Base-by-base conservation (phyloP, 2,113 vertebrate genomes). In the Microtus richardsoni region DNA sequence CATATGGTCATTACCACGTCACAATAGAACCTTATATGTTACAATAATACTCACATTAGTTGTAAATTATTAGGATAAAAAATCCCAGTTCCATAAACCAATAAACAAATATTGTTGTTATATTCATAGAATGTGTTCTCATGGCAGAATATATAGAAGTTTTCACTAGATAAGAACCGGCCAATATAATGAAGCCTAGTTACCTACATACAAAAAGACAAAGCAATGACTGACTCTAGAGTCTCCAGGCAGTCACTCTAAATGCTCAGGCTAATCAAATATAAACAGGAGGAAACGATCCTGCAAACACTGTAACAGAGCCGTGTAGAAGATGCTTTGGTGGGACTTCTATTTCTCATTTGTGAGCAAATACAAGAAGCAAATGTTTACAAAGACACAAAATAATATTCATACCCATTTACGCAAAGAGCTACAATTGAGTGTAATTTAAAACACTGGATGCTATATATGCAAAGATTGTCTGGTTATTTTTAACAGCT, bases 61-160 rank as follows among this genome's bases (percentile, higher is more conserved):
- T 80, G 60, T 85, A 39, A 94, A 93, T 91, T 85, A 77, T 41
- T 64, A 0, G 84, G 21, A 85, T 14, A 80, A 88, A 88, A 94
- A 94, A 41, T 30, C 47, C 19, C 14, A 91, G 52, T 1, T 19
- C 62, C 47, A 39, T 89, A 68, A 71, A 39, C 21, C 78, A 96
- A 83, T 33, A 90, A 89, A 78, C 16, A 90, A 95, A 60, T 66
- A 94, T 28, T 88, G 49, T n/a, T 88, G 44, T 64, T 90, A 94
- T 85, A 74, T 60, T 92, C 78, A 88, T 41, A 85, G 60, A 64
- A 84, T 80, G 88, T 70, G 1, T 78, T 91, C 22, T 60, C 54
- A 92, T 47, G 33, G 28, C 21, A 73, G 30, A 86, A 89, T 54
- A 70, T 70, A 60, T 41, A 7, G 28, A 88, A 78, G 4, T 70